A percentile compares a stretch with the other conserved stretches of the same genome.
phyloP scores from a whole-genome alignment of 1,140 invertebrate genomes.

The Rhyzopertha dominica region DNA sequence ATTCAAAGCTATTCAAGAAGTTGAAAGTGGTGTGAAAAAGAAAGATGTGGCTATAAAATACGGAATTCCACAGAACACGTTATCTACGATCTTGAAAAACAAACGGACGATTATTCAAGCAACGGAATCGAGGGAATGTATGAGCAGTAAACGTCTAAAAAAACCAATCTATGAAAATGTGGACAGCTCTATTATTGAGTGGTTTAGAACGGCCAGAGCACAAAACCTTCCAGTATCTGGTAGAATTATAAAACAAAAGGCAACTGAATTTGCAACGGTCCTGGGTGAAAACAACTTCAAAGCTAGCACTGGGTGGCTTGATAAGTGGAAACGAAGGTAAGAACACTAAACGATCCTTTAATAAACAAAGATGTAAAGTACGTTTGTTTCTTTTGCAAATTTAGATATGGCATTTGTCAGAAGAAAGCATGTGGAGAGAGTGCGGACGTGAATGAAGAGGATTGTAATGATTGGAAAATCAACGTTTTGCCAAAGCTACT shows the following conservation, averaged over 20 bases:
- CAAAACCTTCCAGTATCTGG: conserved; percentile 21
- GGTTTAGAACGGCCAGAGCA: conserved; percentile 17
- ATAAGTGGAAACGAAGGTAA: conserved; percentile 15
- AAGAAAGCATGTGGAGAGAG: conserved; percentile 15
- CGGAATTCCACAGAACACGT: conserved; percentile 17
- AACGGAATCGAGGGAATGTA: conserved; percentile 13
- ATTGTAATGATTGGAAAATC: conserved; percentile 1
- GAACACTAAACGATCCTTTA: no score
- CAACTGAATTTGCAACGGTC: conserved; percentile 16
- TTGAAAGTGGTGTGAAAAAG: conserved; percentile 24
- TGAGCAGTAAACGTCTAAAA: conserved; percentile 15
- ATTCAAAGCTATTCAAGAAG: conserved; percentile 23
- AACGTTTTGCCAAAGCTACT: conserved; percentile 12
- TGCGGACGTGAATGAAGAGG: conserved; percentile 5
- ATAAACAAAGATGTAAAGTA: no score
- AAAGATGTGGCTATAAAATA: conserved; percentile 25
- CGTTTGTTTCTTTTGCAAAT: no score
- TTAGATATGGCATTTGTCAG: conserved; percentile 4
- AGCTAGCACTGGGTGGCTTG: conserved; percentile 25
- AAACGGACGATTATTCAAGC: conserved; percentile 14
- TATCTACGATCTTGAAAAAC: conserved; percentile 25
- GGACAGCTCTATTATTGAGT: conserved; percentile 22
- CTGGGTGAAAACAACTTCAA: conserved; percentile 17
- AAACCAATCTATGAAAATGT: conserved; percentile 20
- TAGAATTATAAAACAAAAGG: conserved; percentile 23